A percentile compares a stretch with the other conserved stretches of the same genome.
phyloP scores from a whole-genome alignment of 2,797 vertebrate genomes.

The Oreortyx pictus region DNA sequence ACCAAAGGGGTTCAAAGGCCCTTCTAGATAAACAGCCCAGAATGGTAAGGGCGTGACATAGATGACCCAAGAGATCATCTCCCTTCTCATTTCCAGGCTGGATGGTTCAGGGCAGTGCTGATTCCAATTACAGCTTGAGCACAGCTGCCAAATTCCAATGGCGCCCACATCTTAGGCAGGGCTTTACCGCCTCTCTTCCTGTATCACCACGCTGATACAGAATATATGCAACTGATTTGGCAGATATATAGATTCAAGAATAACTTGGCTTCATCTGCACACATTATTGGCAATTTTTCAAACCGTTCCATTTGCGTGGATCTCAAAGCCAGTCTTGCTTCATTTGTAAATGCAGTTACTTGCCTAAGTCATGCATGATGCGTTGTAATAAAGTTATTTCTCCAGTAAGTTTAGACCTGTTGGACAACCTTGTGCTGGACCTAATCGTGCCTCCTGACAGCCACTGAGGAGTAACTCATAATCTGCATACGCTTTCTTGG shows the following conservation, averaged over 20 bases:
- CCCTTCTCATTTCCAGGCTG: background rate
- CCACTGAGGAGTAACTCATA: background rate
- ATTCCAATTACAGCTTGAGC: constrained; percentile 47
- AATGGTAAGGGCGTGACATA: background rate
- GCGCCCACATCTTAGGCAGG: constrained; percentile 55
- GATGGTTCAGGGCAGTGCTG: background rate
- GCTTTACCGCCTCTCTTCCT: constrained; percentile 44
- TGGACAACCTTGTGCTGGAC: constrained; percentile 47
- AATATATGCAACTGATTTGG: constrained; percentile 61
- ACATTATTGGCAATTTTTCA: constrained; percentile 50
- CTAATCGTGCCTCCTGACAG: constrained; percentile 30
- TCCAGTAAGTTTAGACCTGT: constrained; percentile 36
- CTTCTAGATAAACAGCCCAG: background rate
- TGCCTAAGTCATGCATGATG: constrained; percentile 55
- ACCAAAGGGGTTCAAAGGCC: background rate
- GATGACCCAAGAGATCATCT: background rate
- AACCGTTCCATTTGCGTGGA: background rate
- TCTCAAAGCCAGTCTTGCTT: constrained; percentile 32
- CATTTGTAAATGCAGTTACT: constrained; percentile 57
- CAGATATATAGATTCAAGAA: constrained; percentile 25
- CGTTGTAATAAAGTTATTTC: constrained; percentile 51
- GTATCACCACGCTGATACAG: constrained; percentile 15
- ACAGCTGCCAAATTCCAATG: constrained; percentile 64
- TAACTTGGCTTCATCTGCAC: constrained; percentile 1
- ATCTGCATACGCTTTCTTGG: constrained; percentile 38